A percentile compares a stretch with the other conserved stretches of the same genome.
Evolutionary conservation across 1,140 invertebrate genomes (phyloP).

Genomic region (Drosophila murphyi): DNA sequence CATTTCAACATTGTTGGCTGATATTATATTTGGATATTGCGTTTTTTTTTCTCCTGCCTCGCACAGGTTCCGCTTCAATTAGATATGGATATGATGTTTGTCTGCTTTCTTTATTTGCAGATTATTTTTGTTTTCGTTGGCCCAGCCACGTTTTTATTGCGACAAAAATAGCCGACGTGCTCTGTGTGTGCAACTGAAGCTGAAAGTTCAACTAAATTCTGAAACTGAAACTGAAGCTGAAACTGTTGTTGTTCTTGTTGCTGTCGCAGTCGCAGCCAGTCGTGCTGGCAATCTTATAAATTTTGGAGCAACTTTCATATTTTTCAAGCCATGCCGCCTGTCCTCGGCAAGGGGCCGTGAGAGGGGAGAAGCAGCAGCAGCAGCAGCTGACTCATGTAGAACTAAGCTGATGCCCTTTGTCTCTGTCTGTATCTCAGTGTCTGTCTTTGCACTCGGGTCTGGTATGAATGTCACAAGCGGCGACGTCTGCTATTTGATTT

Average conservation of each 20-base stretch:
- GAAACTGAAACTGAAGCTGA: slow-evolving; percentile 35
- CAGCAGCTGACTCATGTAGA: background rate
- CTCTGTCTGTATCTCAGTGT: too few relatives aligned
- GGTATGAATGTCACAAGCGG: slow-evolving; percentile 42
- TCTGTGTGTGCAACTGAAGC: slow-evolving; percentile 54
- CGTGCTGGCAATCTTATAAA: slow-evolving; percentile 65
- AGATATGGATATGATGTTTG: slow-evolving; percentile 76
- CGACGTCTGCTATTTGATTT: slow-evolving; percentile 37
- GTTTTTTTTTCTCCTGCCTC: slow-evolving; percentile 31
- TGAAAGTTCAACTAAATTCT: slow-evolving; percentile 13
- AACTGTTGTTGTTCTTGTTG: slow-evolving; percentile 6
- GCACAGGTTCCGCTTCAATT: slow-evolving; percentile 57
- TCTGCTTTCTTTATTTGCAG: slow-evolving; percentile 30
- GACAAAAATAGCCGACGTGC: slow-evolving; percentile 58
- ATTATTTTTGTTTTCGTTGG: background rate
- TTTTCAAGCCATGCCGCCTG: slow-evolving; percentile 48
- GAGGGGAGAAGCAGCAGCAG: background rate
- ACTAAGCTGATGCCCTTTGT: slow-evolving; percentile 16
- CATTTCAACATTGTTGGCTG: slow-evolving; percentile 20
- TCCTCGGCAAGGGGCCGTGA: background rate
- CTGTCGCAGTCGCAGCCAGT: slow-evolving; percentile 15
- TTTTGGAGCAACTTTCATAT: slow-evolving; percentile 79
- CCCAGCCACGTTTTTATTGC: slow-evolving; percentile 69
- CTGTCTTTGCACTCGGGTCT: slow-evolving; percentile 11
- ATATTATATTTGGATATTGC: slow-evolving; percentile 33